Evolutionary conservation across 2,113 vertebrate genomes (phyloP).

Genomic region (Platysternon megacephalum): DNA sequence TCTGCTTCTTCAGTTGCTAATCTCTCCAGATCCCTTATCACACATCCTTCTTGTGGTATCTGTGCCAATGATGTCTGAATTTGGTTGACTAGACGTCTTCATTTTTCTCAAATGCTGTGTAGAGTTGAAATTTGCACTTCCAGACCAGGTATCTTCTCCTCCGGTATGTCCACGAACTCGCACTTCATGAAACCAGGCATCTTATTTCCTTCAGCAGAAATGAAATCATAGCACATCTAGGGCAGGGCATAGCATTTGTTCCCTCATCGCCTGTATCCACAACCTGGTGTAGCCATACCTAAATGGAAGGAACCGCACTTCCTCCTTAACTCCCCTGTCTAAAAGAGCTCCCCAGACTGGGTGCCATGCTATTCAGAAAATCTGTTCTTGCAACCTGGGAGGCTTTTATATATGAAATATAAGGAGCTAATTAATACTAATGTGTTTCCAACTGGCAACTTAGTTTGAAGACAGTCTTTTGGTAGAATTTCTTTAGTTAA

Average conservation of each 20-base stretch:
- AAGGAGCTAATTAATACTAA: too few relatives aligned
- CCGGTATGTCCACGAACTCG: not conserved
- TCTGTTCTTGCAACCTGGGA: not conserved
- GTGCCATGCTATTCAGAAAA: not conserved
- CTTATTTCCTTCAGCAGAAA: not conserved
- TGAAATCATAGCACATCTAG: not conserved
- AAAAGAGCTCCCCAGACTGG: not conserved
- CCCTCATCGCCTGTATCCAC: not conserved
- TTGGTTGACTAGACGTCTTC: not conserved
- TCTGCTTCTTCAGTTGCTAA: not conserved
- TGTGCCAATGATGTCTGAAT: not conserved
- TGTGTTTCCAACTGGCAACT: not conserved
- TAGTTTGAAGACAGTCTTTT: not conserved
- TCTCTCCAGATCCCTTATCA: not conserved
- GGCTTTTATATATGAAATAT: not conserved
- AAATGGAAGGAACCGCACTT: not conserved
- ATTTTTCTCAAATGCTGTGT: not conserved
- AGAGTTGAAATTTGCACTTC: not conserved
- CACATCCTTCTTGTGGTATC: not conserved
- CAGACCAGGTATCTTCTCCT: not conserved
- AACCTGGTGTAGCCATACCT: not conserved
- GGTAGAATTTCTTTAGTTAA: not conserved
- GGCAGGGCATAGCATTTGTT: not conserved
- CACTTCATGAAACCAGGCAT: not conserved
- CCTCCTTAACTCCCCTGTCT: not conserved